Conservation (phyloP, 2,888 invertebrate genomes). For the Nemoura dubitans region DNA sequence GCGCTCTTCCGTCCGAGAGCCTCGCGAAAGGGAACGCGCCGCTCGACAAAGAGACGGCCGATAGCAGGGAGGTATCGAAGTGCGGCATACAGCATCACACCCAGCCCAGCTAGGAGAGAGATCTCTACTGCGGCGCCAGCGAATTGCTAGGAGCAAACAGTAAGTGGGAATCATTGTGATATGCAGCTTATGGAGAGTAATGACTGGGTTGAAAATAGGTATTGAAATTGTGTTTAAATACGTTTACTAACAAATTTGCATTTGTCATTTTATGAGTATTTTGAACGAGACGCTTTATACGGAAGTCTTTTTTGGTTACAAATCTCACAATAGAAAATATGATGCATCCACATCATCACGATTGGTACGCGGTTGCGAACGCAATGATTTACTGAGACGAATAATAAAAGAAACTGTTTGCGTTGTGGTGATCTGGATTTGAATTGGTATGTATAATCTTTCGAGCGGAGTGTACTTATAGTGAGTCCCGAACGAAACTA, state of each 20-base stretch:
- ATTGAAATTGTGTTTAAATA: neutral
- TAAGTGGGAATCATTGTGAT: neutral
- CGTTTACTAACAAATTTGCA: neutral
- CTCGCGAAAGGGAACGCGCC: slow-evolving; percentile 31
- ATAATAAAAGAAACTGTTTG: too few relatives aligned
- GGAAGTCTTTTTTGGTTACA: too few relatives aligned
- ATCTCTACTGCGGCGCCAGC: neutral
- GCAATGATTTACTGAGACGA: too few relatives aligned
- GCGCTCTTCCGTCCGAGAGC: slow-evolving; percentile 42
- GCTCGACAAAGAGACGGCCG: slow-evolving; percentile 24
- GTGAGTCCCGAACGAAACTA: too few relatives aligned
- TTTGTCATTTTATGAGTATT: neutral
- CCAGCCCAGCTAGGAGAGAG: slow-evolving; percentile 20
- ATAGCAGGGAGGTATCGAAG: slow-evolving; percentile 25
- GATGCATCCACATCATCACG: too few relatives aligned
- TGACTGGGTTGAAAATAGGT: neutral
- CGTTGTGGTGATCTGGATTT: too few relatives aligned
- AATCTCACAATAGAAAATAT: too few relatives aligned
- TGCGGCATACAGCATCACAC: slow-evolving; percentile 14
- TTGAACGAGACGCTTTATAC: too few relatives aligned
- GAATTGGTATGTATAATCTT: too few relatives aligned
- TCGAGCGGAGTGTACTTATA: too few relatives aligned
- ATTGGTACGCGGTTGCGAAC: too few relatives aligned
- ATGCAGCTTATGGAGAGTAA: neutral
- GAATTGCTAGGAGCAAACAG: neutral